Base-by-base conservation (phyloP, 2,113 vertebrate genomes). In the Bos javanicus region DNA sequence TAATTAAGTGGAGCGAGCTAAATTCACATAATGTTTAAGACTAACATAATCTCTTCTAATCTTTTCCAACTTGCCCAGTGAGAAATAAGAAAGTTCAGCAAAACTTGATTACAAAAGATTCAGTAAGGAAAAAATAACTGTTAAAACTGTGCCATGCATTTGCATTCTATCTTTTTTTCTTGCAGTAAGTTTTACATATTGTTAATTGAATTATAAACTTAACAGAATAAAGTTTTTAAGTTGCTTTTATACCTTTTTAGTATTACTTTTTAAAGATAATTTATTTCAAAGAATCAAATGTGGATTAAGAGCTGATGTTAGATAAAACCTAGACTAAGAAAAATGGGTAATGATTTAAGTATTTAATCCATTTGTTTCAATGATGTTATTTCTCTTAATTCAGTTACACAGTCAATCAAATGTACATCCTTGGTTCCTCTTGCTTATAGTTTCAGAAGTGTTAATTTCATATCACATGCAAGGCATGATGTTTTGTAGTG, bases 171-270 rank as follows among this genome's bases (percentile, higher is more conserved):
- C 54, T 90, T 91, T 36, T 36, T 33, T 88, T 85, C 48, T n/a
- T 71, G 2, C 21, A 52, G 50, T 78, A 60, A 57, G 56, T 91
- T 82, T 91, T 89, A 78, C 43, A 71, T 11, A 26, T 50, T 36
- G 3, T 23, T 81, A 30, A 60, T 60, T 91, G 19, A 95, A 89
- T 91, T 13, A 43, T 86, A 81, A 87, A 52, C 43, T 62, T 43
- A 60, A 25, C 52, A 96, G 39, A 74, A 81, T 80, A 48, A 87
- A 84, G 62, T 46, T 87, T 96, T 82, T 46, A 78, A 84, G 54
- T 16, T 59, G 62, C 28, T 76, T 93, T 95, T 74, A 83, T 71
- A 59, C 81, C 14, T 92, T 78, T 91, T 76, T 50, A 28, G 26
- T 78, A 91, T 94, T 60, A 59, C 39, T 64, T 96, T 91, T 36